These are phyloP conservation scores for Diceros bicornis DNA, from an alignment of 2,797 vertebrate species.

Conservation along the genomic window DNA sequence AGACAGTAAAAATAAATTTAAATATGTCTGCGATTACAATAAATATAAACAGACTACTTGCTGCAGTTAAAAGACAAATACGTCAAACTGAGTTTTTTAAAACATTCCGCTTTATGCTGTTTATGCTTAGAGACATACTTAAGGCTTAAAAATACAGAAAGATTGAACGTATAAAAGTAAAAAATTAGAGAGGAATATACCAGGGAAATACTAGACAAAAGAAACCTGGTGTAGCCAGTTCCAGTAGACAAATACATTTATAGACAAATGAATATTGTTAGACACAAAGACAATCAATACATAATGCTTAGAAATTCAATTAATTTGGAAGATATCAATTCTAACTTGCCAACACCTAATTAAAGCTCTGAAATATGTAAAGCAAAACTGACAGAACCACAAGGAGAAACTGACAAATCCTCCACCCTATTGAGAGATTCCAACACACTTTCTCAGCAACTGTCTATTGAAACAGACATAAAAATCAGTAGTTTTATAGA, in stretches of 20 bases:
- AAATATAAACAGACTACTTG: not conserved
- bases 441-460: not conserved
- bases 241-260: not conserved
- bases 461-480: not conserved
- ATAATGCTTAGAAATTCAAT: not conserved
- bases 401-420: not conserved
- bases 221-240: not conserved
- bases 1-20: not conserved
- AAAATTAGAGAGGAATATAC: not conserved
- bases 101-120: not conserved
- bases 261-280: slow-evolving; percentile 11
- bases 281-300: slow-evolving; percentile 19
- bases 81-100: not conserved
- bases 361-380: not conserved
- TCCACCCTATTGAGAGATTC: not conserved
- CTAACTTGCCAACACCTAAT: not conserved
- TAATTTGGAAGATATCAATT: slow-evolving; percentile 11
- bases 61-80: slow-evolving; percentile 18
- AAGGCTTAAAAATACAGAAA: not conserved
- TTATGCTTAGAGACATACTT: not conserved
- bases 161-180: not conserved
- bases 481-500: not conserved
- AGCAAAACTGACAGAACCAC: not conserved
- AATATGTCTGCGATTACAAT: not conserved
- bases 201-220: not conserved